A percentile compares a stretch with the other conserved stretches of the same genome.
Conservation (phyloP, 2,888 invertebrate species). For the Pseudoips prasinana region DNA sequence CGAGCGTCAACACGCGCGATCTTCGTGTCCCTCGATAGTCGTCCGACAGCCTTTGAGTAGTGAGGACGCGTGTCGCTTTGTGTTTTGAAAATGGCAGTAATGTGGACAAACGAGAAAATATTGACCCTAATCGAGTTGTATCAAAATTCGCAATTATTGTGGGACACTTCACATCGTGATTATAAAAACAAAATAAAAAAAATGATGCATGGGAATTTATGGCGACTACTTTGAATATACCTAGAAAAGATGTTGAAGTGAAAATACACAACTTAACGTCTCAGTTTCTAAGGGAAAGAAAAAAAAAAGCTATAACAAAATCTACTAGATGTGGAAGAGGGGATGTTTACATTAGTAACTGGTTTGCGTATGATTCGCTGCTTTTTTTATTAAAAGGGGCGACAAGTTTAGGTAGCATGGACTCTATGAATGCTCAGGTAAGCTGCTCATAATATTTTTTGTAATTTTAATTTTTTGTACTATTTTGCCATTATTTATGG, state of each 20-base stretch:
- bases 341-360: too few relatives aligned
- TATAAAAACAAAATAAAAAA: constrained; percentile 28
- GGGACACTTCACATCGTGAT: constrained; percentile 22
- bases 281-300: constrained; percentile 23
- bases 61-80: constrained; percentile 23
- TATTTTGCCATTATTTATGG: too few relatives aligned
- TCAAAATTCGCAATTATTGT: constrained; percentile 20
- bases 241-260: constrained; percentile 22
- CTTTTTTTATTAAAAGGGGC: constrained; percentile 23
- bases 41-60: constrained; percentile 2
- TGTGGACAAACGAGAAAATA: constrained; percentile 16
- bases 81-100: constrained; percentile 19
- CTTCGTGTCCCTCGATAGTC: background rate
- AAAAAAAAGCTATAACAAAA: constrained; percentile 22
- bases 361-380: constrained; percentile 23
- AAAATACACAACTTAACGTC: constrained; percentile 25
- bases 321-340: constrained; percentile 20
- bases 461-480: too few relatives aligned
- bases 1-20: constrained; percentile 1
- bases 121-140: constrained; percentile 20
- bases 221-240: constrained; percentile 13
- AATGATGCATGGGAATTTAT: constrained; percentile 25
- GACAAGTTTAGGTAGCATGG: constrained; percentile 23
- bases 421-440: constrained; percentile 23
- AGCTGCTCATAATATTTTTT: constrained; percentile 8